Conservation (phyloP, 2,113 vertebrate genomes). For the Alectura lathami region DNA sequence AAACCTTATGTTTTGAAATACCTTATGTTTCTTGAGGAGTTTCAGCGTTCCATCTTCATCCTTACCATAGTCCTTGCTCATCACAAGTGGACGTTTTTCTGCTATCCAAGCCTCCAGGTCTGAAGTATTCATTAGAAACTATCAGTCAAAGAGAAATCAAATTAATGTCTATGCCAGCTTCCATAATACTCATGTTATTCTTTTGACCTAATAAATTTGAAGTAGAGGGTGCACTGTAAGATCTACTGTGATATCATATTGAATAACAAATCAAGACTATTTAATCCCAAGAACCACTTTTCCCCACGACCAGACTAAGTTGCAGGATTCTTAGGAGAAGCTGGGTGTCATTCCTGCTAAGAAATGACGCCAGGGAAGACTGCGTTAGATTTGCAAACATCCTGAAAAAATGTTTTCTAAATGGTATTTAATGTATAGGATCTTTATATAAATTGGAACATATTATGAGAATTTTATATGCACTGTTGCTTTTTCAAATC, state of each 20-base stretch:
- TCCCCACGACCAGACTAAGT: neutral
- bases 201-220: neutral
- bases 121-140: conserved; percentile 84
- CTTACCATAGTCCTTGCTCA: conserved; percentile 82
- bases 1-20: conserved; percentile 28
- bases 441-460: neutral
- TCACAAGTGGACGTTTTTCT: conserved; percentile 77
- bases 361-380: neutral
- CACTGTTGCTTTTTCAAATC: neutral
- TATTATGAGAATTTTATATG: neutral
- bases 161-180: neutral
- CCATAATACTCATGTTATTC: neutral
- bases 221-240: neutral
- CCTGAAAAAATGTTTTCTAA: neutral
- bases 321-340: neutral
- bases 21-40: conserved; percentile 86
- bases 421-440: neutral
- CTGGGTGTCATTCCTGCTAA: neutral
- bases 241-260: neutral
- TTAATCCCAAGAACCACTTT: neutral
- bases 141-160: neutral
- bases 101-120: conserved; percentile 83
- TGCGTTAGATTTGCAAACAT: neutral
- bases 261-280: neutral
- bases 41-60: conserved; percentile 78